These are phyloP conservation scores for Axea sp. DNA, from an alignment of 2,888 invertebrate genomes.

Conservation along the genomic window DNA sequence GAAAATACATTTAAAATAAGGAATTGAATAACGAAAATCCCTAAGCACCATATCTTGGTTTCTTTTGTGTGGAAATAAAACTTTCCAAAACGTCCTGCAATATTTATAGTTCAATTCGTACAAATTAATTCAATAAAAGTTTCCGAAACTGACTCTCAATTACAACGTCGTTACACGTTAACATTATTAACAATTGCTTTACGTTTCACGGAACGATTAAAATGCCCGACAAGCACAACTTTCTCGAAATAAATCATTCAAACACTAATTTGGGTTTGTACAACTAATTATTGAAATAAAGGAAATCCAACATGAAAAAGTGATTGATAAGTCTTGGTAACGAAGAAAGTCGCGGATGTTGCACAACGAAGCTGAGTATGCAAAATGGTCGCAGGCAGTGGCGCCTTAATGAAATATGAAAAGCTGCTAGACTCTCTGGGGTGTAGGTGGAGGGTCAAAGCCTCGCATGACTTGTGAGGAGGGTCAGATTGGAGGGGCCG, in stretches of 20 bases:
- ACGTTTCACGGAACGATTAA: not conserved
- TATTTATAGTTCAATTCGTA: too few species aligned
- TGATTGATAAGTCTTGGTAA: conserved; percentile 42
- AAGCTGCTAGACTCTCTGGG: conserved; percentile 67
- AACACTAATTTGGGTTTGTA: conserved; percentile 30
- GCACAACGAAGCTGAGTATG: conserved; percentile 60
- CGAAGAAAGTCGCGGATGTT: conserved; percentile 41
- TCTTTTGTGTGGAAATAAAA: too few species aligned
- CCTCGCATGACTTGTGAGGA: conserved; percentile 66
- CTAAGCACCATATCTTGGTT: too few species aligned
- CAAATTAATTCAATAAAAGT: not conserved
- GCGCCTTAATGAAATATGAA: conserved; percentile 74
- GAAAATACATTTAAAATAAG: too few species aligned
- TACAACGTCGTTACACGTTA: too few species aligned
- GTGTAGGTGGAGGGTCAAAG: conserved; percentile 64
- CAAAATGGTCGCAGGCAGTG: conserved; percentile 67
- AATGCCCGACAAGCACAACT: too few species aligned
- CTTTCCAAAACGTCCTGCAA: too few species aligned
- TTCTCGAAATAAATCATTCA: conserved; percentile 31
- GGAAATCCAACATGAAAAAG: conserved; percentile 18
- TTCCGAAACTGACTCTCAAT: not conserved
- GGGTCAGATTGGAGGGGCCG: conserved; percentile 63
- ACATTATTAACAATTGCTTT: too few species aligned
- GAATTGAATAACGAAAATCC: too few species aligned
- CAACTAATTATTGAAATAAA: conserved; percentile 39